Evolutionary conservation across 2,888 invertebrate genomes (phyloP).

Genomic region (Kuschelorhynchus macadamiae): DNA sequence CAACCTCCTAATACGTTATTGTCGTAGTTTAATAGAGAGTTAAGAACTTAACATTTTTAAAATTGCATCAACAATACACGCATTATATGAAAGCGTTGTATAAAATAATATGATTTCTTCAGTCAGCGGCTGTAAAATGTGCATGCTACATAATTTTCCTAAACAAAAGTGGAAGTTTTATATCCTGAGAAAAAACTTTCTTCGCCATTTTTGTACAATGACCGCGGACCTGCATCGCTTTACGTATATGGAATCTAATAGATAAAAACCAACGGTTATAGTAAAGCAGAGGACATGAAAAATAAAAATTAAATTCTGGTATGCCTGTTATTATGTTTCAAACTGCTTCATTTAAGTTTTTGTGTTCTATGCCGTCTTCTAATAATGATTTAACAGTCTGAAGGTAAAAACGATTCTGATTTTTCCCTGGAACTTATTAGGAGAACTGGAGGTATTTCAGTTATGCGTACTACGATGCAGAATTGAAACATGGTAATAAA

Average conservation of each 20-base stretch:
- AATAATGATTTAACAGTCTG: too few relatives aligned
- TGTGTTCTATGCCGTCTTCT: background rate
- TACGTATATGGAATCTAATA: conserved; percentile 5
- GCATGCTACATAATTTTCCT: conserved; percentile 10
- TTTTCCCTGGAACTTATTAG: too few relatives aligned
- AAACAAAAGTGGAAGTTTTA: background rate
- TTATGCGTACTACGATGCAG: too few relatives aligned
- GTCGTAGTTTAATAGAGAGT: too few relatives aligned
- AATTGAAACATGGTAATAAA: too few relatives aligned
- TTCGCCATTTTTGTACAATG: conserved; percentile 16
- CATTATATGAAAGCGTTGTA: too few relatives aligned
- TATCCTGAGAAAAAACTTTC: conserved; percentile 15
- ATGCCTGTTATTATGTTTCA: conserved; percentile 17
- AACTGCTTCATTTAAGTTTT: conserved; percentile 19
- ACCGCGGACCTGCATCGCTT: background rate
- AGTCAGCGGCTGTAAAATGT: too few relatives aligned
- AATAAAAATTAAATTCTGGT: conserved; percentile 25
- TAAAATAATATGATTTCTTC: too few relatives aligned
- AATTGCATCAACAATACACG: background rate
- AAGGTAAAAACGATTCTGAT: too few relatives aligned
- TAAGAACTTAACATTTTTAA: too few relatives aligned
- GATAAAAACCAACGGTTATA: conserved; percentile 17
- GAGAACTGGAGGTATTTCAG: too few relatives aligned
- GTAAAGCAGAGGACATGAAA: conserved; percentile 24
- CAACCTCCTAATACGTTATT: too few relatives aligned